These are phyloP conservation scores for Nomada ruficornis DNA, from an alignment of 2,888 invertebrate genomes.

Conservation along the genomic window DNA sequence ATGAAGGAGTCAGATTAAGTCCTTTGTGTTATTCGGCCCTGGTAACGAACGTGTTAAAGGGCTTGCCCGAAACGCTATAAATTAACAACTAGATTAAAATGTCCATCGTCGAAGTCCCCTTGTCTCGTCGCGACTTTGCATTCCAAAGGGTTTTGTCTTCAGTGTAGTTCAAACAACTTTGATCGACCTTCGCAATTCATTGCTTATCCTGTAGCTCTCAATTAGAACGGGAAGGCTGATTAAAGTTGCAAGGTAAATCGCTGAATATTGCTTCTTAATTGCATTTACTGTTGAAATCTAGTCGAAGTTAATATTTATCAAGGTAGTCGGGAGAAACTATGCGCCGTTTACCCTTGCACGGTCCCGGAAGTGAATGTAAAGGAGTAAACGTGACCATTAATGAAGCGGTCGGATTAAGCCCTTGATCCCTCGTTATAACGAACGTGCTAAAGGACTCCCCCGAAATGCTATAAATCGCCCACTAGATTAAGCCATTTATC, in stretches of 20 bases:
- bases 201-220: not conserved
- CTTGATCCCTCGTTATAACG: slow-evolving; percentile 35
- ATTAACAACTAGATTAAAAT: slow-evolving; percentile 77
- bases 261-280: no score
- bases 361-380: slow-evolving; percentile 11
- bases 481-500: slow-evolving; percentile 53
- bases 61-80: slow-evolving; percentile 68
- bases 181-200: slow-evolving; percentile 11
- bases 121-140: slow-evolving; percentile 36
- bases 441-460: slow-evolving; percentile 46
- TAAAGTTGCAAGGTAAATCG: not conserved
- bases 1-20: slow-evolving; percentile 71
- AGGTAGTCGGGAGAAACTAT: slow-evolving; percentile 3
- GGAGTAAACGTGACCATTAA: slow-evolving; percentile 30
- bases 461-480: slow-evolving; percentile 41
- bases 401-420: slow-evolving; percentile 33
- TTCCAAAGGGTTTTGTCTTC: slow-evolving; percentile 19
- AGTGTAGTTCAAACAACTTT: not conserved
- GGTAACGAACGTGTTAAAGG: slow-evolving; percentile 71
- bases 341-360: not conserved
- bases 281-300: no score
- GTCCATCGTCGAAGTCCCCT: slow-evolving; percentile 44
- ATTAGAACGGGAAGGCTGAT: not conserved
- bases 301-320: no score
- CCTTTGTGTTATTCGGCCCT: slow-evolving; percentile 70